Evolutionary conservation across 2,797 vertebrate genomes (phyloP).

Genomic region (Gymnocypris eckloni): DNA sequence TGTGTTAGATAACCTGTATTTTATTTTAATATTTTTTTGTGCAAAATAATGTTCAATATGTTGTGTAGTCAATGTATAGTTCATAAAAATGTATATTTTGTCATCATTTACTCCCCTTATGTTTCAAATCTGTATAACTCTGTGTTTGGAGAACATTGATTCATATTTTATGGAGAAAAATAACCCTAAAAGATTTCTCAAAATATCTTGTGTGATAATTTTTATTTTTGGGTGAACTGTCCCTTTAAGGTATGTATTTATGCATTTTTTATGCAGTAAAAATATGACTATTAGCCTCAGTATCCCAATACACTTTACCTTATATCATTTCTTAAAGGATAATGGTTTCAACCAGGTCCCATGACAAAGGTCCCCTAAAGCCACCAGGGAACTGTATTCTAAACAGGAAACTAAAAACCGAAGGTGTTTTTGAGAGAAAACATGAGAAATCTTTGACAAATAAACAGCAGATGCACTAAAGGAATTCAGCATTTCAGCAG

Average conservation of each 20-base stretch:
- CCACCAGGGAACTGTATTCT: background rate
- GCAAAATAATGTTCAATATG: background rate
- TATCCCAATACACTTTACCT: constrained; percentile 15
- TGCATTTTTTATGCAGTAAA: background rate
- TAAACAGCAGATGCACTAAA: constrained; percentile 26
- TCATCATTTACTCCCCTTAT: background rate
- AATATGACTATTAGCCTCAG: background rate
- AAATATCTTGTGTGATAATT: background rate
- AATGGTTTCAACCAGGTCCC: constrained; percentile 12
- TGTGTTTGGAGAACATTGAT: background rate
- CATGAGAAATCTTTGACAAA: constrained; percentile 39
- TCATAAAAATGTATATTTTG: background rate
- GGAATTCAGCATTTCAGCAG: constrained; percentile 49
- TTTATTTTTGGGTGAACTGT: background rate
- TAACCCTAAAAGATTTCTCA: background rate
- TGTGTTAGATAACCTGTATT: background rate
- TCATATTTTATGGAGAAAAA: background rate
- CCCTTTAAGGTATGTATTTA: background rate
- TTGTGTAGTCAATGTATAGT: background rate
- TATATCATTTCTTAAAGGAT: constrained; percentile 29
- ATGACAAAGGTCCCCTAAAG: background rate
- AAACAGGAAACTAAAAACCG: constrained; percentile 27
- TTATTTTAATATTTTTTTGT: background rate
- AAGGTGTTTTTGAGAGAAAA: constrained; percentile 30
- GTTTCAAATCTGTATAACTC: background rate